Percentiles rank a stretch among this genome's conserved stretches.
Conservation (phyloP, 37 sponge, comb jelly and placozoan species). For the Halichondria panicea region DNA sequence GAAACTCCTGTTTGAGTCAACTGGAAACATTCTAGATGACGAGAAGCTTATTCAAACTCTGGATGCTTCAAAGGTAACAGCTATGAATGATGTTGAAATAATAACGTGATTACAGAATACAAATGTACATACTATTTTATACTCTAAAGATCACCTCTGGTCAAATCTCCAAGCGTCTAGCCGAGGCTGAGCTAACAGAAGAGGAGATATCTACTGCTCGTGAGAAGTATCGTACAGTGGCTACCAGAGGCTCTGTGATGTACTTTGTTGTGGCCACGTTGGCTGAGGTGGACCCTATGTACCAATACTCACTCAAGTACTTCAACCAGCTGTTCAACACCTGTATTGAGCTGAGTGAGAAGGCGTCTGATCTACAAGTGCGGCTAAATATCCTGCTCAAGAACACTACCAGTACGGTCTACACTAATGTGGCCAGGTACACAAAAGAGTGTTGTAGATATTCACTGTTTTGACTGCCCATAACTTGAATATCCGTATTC, state of each 20-base stretch:
- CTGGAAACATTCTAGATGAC: slow-evolving; percentile 98
- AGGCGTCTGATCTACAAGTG: slow-evolving; percentile 68
- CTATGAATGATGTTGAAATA: slow-evolving; percentile 1
- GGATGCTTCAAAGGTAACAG: slow-evolving; percentile 80
- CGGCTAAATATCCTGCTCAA: slow-evolving; percentile 82
- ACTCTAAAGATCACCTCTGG: slow-evolving; percentile 68
- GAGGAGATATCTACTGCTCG: slow-evolving; percentile 84
- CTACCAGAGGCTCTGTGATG: slow-evolving; percentile 94
- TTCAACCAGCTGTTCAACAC: slow-evolving; percentile 91
- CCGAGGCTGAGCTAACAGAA: slow-evolving; percentile 97
- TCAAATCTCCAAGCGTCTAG: slow-evolving; percentile 85
- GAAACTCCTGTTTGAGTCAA: slow-evolving; percentile 91
- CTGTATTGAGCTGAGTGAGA: slow-evolving; percentile 94
- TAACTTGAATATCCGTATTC: too few relatives aligned
- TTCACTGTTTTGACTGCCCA: too few relatives aligned
- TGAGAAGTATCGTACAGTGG: slow-evolving; percentile 94
- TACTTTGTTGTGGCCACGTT: slow-evolving; percentile 96
- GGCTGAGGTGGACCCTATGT: slow-evolving; percentile 99
- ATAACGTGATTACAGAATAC: neutral
- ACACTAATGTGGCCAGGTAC: slow-evolving; percentile 92
- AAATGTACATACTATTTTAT: neutral
- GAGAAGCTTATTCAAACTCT: slow-evolving; percentile 92
- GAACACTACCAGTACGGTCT: slow-evolving; percentile 76
- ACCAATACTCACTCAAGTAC: slow-evolving; percentile 99
- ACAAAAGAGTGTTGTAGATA: too few relatives aligned